Percentiles rank a stretch among this genome's conserved stretches.
These are phyloP conservation scores for Lophotriccus pileatus DNA, from an alignment of 2,797 vertebrate species.

Conservation along the genomic window DNA sequence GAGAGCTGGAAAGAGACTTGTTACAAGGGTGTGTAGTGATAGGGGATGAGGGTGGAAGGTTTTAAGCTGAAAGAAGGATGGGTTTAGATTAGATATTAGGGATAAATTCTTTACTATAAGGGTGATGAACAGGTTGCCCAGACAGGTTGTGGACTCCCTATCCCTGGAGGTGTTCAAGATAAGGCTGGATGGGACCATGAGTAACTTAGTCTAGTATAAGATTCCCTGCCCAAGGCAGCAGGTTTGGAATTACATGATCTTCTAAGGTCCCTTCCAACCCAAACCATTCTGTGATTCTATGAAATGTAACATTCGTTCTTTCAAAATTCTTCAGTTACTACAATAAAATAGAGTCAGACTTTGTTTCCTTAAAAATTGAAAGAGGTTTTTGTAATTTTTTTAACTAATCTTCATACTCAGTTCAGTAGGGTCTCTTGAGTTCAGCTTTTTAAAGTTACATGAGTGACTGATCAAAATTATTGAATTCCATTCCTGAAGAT, in stretches of 20 bases:
- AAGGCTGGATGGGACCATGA: neutral
- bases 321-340: neutral
- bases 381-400: neutral
- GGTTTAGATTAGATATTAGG: neutral
- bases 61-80: neutral
- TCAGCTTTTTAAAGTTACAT: neutral
- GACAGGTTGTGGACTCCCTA: neutral
- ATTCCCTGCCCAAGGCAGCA: neutral
- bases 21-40: neutral
- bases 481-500: neutral
- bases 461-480: neutral
- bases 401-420: neutral
- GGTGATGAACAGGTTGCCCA: neutral
- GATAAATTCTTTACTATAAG: neutral
- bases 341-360: neutral
- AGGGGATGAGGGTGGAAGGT: rapidly evolving
- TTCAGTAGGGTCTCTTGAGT: neutral
- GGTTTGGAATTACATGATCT: neutral
- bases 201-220: neutral
- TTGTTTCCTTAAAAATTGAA: neutral
- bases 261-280: neutral
- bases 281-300: neutral
- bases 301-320: neutral
- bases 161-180: neutral
- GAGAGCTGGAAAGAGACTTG: neutral